Evolutionary conservation across 2,113 vertebrate species (phyloP).

Genomic region (Apodemus sylvaticus): DNA sequence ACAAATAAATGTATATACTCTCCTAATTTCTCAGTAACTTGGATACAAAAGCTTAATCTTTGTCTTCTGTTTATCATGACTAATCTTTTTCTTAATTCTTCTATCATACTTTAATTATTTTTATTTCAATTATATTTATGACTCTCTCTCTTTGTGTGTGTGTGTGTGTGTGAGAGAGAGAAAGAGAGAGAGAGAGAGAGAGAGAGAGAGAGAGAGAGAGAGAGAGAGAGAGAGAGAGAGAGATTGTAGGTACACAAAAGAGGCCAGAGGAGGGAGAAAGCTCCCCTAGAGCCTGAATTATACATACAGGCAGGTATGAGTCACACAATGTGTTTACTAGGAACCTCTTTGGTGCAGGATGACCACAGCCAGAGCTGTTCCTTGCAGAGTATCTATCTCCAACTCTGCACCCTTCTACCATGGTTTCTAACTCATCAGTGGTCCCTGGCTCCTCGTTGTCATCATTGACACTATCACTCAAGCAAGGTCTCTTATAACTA

Average conservation of each 20-base stretch:
- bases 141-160: no score
- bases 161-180: not conserved
- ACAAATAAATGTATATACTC: not conserved
- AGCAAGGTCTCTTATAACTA: not conserved
- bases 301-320: not conserved
- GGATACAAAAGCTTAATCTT: not conserved
- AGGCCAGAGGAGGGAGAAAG: not conserved
- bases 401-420: no score
- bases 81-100: not conserved
- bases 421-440: not conserved
- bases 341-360: not conserved
- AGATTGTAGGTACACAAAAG: no score
- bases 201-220: no score
- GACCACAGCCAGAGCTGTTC: not conserved
- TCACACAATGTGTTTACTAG: not conserved
- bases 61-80: not conserved
- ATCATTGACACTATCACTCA: not conserved
- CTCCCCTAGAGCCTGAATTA: not conserved
- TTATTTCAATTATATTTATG: not conserved
- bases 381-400: not conserved
- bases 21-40: not conserved
- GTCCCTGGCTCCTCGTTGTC: not conserved
- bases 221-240: no score
- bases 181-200: no score
- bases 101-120: not conserved